These are phyloP conservation scores for Tetranychus urticae DNA, from an alignment of 1,140 invertebrate species.

Conservation along the genomic window DNA sequence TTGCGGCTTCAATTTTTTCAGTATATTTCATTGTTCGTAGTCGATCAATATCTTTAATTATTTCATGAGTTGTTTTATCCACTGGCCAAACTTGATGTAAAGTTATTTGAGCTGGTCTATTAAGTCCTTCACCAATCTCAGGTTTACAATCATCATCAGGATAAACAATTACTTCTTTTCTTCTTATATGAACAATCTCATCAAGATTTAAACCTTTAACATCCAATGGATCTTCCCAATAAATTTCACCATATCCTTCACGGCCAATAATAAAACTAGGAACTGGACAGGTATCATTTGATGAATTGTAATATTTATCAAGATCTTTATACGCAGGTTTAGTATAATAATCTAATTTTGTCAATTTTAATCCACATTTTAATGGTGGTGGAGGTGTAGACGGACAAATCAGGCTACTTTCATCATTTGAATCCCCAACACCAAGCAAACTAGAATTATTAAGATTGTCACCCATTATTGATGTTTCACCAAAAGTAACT, in stretches of 20 bases:
- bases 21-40: constrained; percentile 61
- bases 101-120: constrained; percentile 68
- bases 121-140: constrained; percentile 57
- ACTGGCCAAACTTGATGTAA: constrained; percentile 81
- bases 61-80: constrained; percentile 52
- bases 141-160: constrained; percentile 41
- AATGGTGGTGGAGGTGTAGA: background rate
- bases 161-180: constrained; percentile 38
- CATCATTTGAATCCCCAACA: background rate
- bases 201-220: constrained; percentile 71
- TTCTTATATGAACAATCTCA: constrained; percentile 40
- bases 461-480: background rate
- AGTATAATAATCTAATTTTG: constrained; percentile 59
- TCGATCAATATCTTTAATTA: constrained; percentile 51
- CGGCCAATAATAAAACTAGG: constrained; percentile 75
- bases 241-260: constrained; percentile 72
- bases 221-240: constrained; percentile 60
- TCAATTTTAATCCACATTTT: constrained; percentile 12
- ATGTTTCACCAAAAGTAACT: background rate
- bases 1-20: constrained; percentile 53
- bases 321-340: constrained; percentile 54
- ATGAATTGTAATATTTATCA: constrained; percentile 28
- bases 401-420: background rate
- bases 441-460: background rate
- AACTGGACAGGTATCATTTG: constrained; percentile 50